Base-by-base conservation (phyloP, 2,888 invertebrate species). In the Mechanitis messenoides region DNA sequence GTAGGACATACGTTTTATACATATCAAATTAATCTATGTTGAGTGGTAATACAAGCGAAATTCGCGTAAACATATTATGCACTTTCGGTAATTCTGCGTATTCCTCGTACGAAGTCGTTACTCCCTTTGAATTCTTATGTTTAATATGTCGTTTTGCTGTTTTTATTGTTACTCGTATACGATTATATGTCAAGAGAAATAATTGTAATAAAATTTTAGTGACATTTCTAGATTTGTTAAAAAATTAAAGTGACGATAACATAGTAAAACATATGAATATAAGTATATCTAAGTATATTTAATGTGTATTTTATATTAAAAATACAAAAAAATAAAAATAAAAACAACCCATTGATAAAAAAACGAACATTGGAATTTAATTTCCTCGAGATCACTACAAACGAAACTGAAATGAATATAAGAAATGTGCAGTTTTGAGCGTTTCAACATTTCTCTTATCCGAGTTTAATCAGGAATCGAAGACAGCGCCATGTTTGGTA, bases 401-500 rank as follows among this genome's bases (percentile, higher is more conserved):
- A 58, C 53, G 42, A 58, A 53, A 58, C 53, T 53, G 53, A 58
- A 53, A 33, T 58, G 53, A 58, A 58, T 58, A 53, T 58, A 58
- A 58, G 58, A 45, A 58, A 53, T 53, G 58, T 58, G 42, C 58
- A 58, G 45, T 58, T 58, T 58, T 58, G 58, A 58, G 50, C 58
- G 53, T 58, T 58, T 58, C 50, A 35, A 53, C 58, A 42, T 58
- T 56, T 59, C 59, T 62, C 46, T 64, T 58, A 61, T 58, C 55
- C 64, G 50, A 55, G 64, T 66, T 60, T 66, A 66, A 66, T 66
- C 66, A 64, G 60, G 58, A 57, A 60, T 60, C 64, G 64, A 66
- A 64, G 66, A 60, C 56, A 65, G 63, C 58, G 60, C 57, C 45
- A 55, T 59, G 62, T 59, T 67, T 67, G 70, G 74, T 77, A 71